Conservation (phyloP, 2,797 vertebrate genomes). For the Silurus aristotelis region DNA sequence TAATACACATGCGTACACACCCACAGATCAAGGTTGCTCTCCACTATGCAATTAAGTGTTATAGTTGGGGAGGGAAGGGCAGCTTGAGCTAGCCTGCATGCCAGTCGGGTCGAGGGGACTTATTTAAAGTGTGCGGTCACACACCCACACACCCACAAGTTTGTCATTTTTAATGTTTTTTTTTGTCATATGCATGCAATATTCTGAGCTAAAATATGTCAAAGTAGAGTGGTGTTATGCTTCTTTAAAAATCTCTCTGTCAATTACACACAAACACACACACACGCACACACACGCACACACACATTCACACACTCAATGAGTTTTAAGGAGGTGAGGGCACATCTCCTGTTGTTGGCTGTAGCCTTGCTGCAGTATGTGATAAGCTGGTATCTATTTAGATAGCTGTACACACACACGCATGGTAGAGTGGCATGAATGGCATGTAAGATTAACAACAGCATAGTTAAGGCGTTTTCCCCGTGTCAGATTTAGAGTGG, state of each 20-base stretch:
- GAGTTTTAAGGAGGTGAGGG: not conserved
- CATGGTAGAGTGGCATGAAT: constrained; percentile 13
- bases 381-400: constrained; percentile 58
- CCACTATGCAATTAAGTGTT: constrained; percentile 58
- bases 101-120: constrained; percentile 63
- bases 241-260: too few relatives aligned
- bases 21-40: constrained; percentile 31
- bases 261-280: not conserved
- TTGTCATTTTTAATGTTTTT: not conserved
- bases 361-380: constrained; percentile 47
- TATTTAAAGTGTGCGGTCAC: constrained; percentile 62
- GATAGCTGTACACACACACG: constrained; percentile 36
- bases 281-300: too few relatives aligned
- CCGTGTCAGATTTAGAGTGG: constrained; percentile 32
- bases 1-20: constrained; percentile 33
- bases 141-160: constrained; percentile 45
- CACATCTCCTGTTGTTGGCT: constrained; percentile 22
- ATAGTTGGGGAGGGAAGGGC: constrained; percentile 46
- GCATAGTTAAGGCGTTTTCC: constrained; percentile 40
- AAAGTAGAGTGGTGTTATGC: not conserved
- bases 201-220: not conserved
- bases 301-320: constrained; percentile 31
- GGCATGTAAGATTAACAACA: constrained; percentile 35
- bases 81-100: constrained; percentile 42
- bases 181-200: constrained; percentile 11